phyloP scores from a whole-genome alignment of 2,797 vertebrate species.

The Tokudaia muenninki region DNA sequence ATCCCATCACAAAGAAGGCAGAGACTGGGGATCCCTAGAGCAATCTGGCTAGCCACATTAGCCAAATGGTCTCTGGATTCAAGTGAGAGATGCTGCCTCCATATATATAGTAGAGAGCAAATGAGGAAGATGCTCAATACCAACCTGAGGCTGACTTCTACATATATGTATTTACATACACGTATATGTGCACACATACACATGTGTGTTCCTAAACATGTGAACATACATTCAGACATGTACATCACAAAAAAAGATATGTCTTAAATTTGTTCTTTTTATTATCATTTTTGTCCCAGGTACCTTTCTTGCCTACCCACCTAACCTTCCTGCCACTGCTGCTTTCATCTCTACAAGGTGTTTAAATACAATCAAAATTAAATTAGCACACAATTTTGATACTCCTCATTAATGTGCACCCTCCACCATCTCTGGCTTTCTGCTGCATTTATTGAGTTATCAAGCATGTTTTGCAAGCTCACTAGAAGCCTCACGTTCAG shows the following conservation, averaged over 20 bases:
- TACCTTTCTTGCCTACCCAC: background rate
- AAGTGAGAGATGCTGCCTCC: background rate
- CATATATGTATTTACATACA: background rate
- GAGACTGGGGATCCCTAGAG: background rate
- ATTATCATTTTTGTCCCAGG: background rate
- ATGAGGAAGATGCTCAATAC: background rate
- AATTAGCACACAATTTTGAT: background rate
- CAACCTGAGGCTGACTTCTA: background rate
- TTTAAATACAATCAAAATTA: conserved; percentile 23
- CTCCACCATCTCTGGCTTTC: background rate
- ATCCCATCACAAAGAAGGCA: background rate
- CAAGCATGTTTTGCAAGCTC: background rate
- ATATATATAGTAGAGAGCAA: background rate
- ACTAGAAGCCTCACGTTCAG: background rate
- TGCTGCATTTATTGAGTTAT: background rate
- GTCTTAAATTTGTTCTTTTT: background rate
- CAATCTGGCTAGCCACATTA: background rate
- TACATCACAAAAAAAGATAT: background rate
- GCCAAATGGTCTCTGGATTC: background rate
- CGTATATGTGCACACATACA: background rate
- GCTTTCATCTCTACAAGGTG: background rate
- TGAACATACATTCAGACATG: background rate
- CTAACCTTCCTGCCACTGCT: background rate
- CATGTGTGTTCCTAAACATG: background rate
- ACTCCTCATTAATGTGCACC: background rate